Evolutionary conservation across 2,888 invertebrate genomes (phyloP).

Genomic region (Bellardia pandia): DNA sequence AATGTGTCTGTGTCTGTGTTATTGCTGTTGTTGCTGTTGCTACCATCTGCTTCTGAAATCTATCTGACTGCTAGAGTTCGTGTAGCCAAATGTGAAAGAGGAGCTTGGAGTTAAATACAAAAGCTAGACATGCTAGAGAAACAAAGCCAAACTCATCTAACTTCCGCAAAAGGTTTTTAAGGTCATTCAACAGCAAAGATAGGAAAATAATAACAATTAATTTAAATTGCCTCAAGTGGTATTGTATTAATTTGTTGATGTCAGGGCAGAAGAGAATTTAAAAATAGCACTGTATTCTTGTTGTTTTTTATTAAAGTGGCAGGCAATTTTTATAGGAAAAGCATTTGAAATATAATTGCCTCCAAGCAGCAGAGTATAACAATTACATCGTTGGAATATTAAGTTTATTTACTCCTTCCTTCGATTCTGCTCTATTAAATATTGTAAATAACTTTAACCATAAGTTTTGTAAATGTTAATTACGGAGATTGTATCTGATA

Average conservation of each 20-base stretch:
- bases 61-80: slow-evolving; percentile 36
- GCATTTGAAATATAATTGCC: background rate
- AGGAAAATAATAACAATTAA: slow-evolving; percentile 57
- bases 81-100: slow-evolving; percentile 47
- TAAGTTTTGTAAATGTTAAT: too few relatives aligned
- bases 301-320: background rate
- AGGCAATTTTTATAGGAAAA: background rate
- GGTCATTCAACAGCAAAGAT: slow-evolving; percentile 35
- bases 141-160: slow-evolving; percentile 31
- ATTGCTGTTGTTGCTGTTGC: background rate
- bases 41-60: slow-evolving; percentile 44
- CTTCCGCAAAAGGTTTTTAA: slow-evolving; percentile 70
- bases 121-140: slow-evolving; percentile 33
- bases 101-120: slow-evolving; percentile 13
- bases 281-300: background rate
- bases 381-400: slow-evolving; percentile 5
- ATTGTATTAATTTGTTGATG: slow-evolving; percentile 23
- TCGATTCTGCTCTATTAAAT: background rate
- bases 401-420: background rate
- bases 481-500: too few relatives aligned
- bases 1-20: slow-evolving; percentile 18
- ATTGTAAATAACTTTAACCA: background rate
- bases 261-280: background rate
- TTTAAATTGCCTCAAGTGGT: slow-evolving; percentile 51
- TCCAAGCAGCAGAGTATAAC: background rate